Base-by-base conservation (phyloP, 2,888 invertebrate genomes). In the Caenorhabditis angaria region DNA sequence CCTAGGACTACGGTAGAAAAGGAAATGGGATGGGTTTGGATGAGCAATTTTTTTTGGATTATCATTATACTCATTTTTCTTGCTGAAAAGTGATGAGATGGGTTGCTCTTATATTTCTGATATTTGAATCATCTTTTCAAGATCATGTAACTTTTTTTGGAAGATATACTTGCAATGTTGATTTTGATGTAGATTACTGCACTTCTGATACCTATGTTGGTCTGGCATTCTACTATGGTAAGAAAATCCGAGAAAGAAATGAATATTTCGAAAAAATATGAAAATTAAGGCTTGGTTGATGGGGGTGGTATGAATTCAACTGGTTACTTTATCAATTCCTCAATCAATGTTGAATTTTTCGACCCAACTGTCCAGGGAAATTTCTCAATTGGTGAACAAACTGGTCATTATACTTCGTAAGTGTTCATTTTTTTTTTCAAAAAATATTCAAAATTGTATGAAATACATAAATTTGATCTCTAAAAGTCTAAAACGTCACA, bases 401-500 rank as follows among this genome's bases (percentile, higher is more conserved):
- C 47, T 2, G 67, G 65, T n/a, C 22, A 72, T 20, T 72, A 72
- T 27, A 72, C 65, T 59, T 48, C 63, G 72, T 72, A 41, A 67
- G 72, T 62, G 20, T n/a, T n/a, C n/a, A n/a, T n/a, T n/a, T n/a
- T n/a, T n/a, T n/a, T n/a, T n/a, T n/a, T n/a, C n/a, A n/a, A n/a
- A n/a, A n/a, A n/a, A n/a, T n/a, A n/a, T 12, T 35, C 12, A n/a
- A n/a, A 22, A 28, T n/a, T n/a, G 18, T 10, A 32, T 32, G 32
- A 32, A 8, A 32, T 32, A 41, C 55, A 47, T 25, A 47, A 57
- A 65, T 72, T 64, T 72, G 72, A 72, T 72, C 72, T 72, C 67
- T 72, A 65, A 72, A 67, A 71, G 72, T 67, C 67, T 72, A 72
- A 67, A 57, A 67, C 72, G 72, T 72, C 72, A 72, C 64, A 27